phyloP scores from a whole-genome alignment of 2,113 vertebrate species.

The Notothenia rossii region DNA sequence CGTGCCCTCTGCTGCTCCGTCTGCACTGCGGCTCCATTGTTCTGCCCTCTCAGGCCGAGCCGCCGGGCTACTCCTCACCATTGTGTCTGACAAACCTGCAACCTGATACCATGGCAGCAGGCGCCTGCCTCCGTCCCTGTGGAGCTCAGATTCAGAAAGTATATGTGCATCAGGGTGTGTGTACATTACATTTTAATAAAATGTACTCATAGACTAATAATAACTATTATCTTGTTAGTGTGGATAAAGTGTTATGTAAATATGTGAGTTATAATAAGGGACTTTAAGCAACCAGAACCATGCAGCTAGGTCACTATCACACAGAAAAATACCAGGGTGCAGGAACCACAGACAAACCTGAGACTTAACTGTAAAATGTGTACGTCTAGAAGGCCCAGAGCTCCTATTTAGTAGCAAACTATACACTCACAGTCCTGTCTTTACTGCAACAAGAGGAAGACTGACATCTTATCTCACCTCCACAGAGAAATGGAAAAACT shows the following conservation, averaged over 20 bases:
- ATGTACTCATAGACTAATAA: neutral
- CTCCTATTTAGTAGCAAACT: slow-evolving; percentile 61
- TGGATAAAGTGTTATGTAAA: neutral
- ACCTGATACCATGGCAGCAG: slow-evolving; percentile 72
- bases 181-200: slow-evolving; percentile 1
- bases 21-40: slow-evolving; percentile 79
- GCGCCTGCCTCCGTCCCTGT: slow-evolving; percentile 60
- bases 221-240: neutral
- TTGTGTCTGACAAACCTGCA: slow-evolving; percentile 77
- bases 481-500: slow-evolving; percentile 71
- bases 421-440: slow-evolving; percentile 51
- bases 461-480: slow-evolving; percentile 71
- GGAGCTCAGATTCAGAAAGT: slow-evolving; percentile 49
- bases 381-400: slow-evolving; percentile 52
- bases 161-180: slow-evolving; percentile 36
- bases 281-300: neutral
- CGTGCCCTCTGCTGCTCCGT: slow-evolving; percentile 71
- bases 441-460: slow-evolving; percentile 62
- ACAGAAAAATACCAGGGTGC: neutral
- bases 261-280: neutral
- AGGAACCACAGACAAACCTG: slow-evolving; percentile 14
- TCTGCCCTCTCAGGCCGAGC: slow-evolving; percentile 68
- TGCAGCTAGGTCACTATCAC: slow-evolving; percentile 3
- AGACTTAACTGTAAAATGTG: slow-evolving; percentile 16
- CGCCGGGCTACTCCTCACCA: slow-evolving; percentile 75